Percentiles rank a stretch among this genome's conserved stretches.
Evolutionary conservation across 2,797 vertebrate species (phyloP).

Genomic region (Sciaenops ocellatus): DNA sequence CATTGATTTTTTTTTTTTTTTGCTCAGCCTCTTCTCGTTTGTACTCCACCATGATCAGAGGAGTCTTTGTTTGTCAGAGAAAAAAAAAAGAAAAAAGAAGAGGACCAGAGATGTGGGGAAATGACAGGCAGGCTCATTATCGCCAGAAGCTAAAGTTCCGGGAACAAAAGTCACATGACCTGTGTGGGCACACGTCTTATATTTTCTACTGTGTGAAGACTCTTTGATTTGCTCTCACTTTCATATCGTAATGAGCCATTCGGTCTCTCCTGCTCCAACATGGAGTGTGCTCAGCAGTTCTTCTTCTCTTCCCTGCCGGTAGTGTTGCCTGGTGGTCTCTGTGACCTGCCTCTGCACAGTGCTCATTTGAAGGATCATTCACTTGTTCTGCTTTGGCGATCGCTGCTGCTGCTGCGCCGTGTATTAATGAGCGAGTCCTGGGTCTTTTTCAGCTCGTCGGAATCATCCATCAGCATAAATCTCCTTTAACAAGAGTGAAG

Average conservation of each 20-base stretch:
- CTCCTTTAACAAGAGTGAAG: slow-evolving; percentile 74
- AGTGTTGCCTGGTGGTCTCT: slow-evolving; percentile 59
- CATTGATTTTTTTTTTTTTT: slow-evolving; percentile 64
- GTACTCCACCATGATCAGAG: slow-evolving; percentile 80
- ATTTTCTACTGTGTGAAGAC: slow-evolving; percentile 62
- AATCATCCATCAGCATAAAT: slow-evolving; percentile 76
- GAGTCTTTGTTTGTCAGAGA: slow-evolving; percentile 79
- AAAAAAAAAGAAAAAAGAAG: slow-evolving; percentile 42
- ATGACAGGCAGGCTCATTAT: slow-evolving; percentile 85
- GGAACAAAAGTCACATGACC: slow-evolving; percentile 83
- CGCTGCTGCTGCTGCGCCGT: slow-evolving; percentile 40
- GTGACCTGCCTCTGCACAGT: slow-evolving; percentile 61
- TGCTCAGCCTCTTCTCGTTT: slow-evolving; percentile 63
- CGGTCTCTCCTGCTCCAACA: slow-evolving; percentile 65
- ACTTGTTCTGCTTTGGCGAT: slow-evolving; percentile 62
- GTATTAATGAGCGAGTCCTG: slow-evolving; percentile 73
- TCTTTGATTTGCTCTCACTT: slow-evolving; percentile 82
- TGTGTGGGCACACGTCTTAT: slow-evolving; percentile 75
- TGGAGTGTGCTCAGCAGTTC: slow-evolving; percentile 64
- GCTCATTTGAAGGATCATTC: slow-evolving; percentile 73
- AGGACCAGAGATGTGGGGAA: slow-evolving; percentile 67
- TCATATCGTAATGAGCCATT: slow-evolving; percentile 81
- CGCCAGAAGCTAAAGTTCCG: slow-evolving; percentile 79
- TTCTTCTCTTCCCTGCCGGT: slow-evolving; percentile 46
- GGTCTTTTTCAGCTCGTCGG: slow-evolving; percentile 51